phyloP scores from a whole-genome alignment of 2,113 vertebrate genomes.

The Cepphus grylle region DNA sequence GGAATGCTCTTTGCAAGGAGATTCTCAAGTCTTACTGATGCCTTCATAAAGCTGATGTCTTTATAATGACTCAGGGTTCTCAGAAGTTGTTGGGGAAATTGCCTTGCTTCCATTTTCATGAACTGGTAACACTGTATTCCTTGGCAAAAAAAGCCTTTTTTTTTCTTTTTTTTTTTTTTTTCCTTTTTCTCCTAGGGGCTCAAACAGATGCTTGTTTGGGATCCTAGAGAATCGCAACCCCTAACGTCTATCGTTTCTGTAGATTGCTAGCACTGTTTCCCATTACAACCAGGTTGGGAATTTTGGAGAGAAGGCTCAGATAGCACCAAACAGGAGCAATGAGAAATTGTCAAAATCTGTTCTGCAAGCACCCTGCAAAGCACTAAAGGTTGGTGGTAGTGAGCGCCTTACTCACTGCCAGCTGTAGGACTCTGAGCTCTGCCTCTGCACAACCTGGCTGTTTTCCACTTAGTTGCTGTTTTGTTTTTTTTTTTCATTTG shows the following conservation, averaged over 20 bases:
- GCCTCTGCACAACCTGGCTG: not conserved
- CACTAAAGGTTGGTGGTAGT: not conserved
- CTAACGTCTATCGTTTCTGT: not conserved
- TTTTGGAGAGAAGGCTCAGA: not conserved
- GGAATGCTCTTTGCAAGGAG: not conserved
- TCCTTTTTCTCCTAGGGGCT: not conserved
- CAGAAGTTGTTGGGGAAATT: not conserved
- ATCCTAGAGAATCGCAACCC: not conserved
- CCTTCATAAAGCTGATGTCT: not conserved
- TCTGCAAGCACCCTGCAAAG: not conserved
- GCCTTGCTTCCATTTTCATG: too few relatives aligned
- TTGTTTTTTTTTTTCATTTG: not conserved
- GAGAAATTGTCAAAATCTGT: not conserved
- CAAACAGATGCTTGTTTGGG: not conserved
- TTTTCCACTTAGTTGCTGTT: not conserved
- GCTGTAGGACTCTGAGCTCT: not conserved
- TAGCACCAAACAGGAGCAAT: accelerated
- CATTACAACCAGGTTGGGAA: not conserved
- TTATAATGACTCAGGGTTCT: not conserved
- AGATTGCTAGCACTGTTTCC: not conserved
- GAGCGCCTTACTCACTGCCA: not conserved
- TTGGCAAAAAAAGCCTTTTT: not conserved
- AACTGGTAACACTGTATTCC: too few relatives aligned
- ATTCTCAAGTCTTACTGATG: not conserved
- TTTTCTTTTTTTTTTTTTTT: not conserved